These are phyloP conservation scores for Hydrotaea cyrtoneurina DNA, from an alignment of 2,888 invertebrate genomes.

Conservation along the genomic window DNA sequence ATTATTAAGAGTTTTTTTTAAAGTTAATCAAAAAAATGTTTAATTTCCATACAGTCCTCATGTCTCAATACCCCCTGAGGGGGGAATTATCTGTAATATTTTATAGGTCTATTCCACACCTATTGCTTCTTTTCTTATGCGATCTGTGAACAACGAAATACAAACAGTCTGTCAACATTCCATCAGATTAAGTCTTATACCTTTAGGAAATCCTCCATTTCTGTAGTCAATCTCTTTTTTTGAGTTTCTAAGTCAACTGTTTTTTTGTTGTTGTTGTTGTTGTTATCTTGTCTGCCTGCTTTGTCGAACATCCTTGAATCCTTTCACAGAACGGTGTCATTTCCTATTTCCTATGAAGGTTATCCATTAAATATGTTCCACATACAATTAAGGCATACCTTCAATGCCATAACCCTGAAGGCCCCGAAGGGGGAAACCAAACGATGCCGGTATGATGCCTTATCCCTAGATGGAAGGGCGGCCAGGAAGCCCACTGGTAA, in stretches of 20 bases:
- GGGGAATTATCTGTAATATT: too few relatives aligned
- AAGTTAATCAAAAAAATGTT: too few relatives aligned
- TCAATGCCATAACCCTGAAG: too few relatives aligned
- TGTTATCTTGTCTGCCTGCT: too few relatives aligned
- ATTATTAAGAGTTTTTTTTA: too few relatives aligned
- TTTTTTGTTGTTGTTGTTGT: neutral
- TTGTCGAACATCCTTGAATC: neutral
- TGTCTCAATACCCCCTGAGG: too few relatives aligned
- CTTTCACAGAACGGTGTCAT: neutral
- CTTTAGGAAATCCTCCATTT: neutral
- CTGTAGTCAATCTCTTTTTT: neutral
- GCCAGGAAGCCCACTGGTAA: slow-evolving; percentile 44
- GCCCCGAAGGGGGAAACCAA: neutral
- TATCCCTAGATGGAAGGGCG: neutral
- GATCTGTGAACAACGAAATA: too few relatives aligned
- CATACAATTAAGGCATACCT: neutral
- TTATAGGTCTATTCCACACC: too few relatives aligned
- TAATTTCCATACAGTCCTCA: too few relatives aligned
- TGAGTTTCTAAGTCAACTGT: neutral
- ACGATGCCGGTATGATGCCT: neutral
- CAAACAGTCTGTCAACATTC: too few relatives aligned
- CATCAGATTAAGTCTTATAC: too few relatives aligned
- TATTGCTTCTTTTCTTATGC: too few relatives aligned
- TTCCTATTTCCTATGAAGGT: neutral
- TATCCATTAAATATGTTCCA: neutral